phyloP scores from a whole-genome alignment of 2,113 vertebrate genomes.

The Sinocyclocheilus anophthalmus region DNA sequence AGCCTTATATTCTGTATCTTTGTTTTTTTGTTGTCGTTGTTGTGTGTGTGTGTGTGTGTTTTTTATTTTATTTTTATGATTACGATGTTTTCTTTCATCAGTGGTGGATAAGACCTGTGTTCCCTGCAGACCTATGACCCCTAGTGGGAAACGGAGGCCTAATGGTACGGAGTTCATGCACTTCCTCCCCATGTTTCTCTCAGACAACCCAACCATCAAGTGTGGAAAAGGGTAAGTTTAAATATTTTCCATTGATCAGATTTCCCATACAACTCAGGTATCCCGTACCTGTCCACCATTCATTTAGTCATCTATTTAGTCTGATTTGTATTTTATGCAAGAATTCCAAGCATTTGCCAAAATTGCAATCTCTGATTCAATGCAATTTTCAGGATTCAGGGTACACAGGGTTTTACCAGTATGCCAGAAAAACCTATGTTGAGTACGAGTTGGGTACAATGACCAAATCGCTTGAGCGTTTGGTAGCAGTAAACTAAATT shows the following conservation, averaged over 20 bases:
- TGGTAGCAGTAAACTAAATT: too few species aligned
- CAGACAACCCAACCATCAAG: conserved; percentile 90
- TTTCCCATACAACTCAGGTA: neutral
- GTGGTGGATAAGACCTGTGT: conserved; percentile 84
- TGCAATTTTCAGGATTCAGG: neutral
- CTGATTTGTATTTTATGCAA: neutral
- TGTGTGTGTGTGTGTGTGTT: too few species aligned
- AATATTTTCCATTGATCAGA: neutral
- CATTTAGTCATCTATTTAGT: neutral
- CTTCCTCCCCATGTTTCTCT: conserved; percentile 96
- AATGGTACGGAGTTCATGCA: conserved; percentile 88
- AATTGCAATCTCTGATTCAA: neutral
- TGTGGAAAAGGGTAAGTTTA: conserved; percentile 93
- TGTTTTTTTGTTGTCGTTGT: neutral
- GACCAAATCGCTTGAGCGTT: neutral
- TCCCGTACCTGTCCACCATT: neutral
- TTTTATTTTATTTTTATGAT: neutral
- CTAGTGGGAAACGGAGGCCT: conserved; percentile 86
- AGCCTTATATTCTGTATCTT: neutral
- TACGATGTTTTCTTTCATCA: conserved; percentile 56
- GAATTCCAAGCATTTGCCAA: neutral
- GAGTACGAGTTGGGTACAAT: neutral
- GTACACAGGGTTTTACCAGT: neutral
- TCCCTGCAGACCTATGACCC: conserved; percentile 84
- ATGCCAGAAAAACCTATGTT: neutral